These are phyloP conservation scores for Metopolophium dirhodum DNA, from an alignment of 1,140 invertebrate genomes.

Conservation along the genomic window DNA sequence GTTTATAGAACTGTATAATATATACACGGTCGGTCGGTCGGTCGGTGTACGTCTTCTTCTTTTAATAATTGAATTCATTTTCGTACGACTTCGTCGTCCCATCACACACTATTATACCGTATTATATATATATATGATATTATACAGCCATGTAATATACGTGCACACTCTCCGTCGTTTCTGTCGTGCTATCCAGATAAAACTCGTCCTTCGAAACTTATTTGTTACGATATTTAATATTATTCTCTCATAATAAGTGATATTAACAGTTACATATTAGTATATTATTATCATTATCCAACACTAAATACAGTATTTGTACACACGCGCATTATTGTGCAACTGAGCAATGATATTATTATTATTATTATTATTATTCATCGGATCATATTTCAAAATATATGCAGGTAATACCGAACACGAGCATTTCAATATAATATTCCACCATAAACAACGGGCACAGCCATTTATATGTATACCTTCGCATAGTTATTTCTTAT, in stretches of 20 bases:
- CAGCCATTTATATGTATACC: no score
- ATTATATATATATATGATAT: not conserved
- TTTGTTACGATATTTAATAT: not conserved
- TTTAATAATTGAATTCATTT: constrained; percentile 18
- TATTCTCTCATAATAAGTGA: not conserved
- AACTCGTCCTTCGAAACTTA: not conserved
- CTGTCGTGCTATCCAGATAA: not conserved
- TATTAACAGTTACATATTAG: not conserved
- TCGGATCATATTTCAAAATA: not conserved
- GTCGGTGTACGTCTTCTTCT: not conserved
- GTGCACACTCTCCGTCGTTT: not conserved
- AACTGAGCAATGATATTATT: not conserved
- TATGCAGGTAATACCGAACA: not conserved
- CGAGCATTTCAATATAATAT: not conserved
- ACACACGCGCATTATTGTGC: not conserved
- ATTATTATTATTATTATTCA: not conserved
- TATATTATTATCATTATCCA: no score
- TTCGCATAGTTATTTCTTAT: not conserved
- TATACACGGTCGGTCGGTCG: not conserved
- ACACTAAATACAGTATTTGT: no score
- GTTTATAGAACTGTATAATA: not conserved
- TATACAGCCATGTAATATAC: no score
- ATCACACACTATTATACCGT: not conserved
- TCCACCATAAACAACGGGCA: not conserved
- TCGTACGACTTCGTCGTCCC: not conserved